Percentiles rank a stretch among this genome's conserved stretches.
These are phyloP conservation scores for Montipora capitata DNA, from an alignment of 92 coral and sea anemone genomes.

Conservation along the genomic window DNA sequence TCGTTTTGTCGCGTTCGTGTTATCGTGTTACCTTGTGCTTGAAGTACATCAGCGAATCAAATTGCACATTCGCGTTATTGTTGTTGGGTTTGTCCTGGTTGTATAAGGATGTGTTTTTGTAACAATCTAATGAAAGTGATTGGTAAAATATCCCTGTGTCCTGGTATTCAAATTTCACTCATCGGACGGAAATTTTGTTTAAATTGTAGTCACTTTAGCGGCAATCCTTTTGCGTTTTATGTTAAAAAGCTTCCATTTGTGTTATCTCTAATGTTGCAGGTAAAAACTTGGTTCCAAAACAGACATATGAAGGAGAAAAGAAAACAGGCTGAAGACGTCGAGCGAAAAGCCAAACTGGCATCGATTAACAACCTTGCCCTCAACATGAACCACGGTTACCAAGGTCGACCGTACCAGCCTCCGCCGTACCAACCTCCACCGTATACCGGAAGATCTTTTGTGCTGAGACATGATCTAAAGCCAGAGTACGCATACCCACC, in stretches of 20 bases:
- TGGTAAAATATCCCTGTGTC: no score
- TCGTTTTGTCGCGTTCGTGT: no score
- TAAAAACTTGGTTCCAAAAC: conserved; percentile 76
- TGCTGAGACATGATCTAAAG: conserved; percentile 37
- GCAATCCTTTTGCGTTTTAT: neutral
- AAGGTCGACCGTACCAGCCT: conserved; percentile 6
- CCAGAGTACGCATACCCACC: conserved; percentile 42
- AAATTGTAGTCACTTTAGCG: no score
- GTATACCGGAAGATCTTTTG: conserved; percentile 38
- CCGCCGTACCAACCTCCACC: neutral
- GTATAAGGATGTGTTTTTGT: no score
- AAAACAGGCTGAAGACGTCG: conserved; percentile 60
- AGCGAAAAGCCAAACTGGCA: conserved; percentile 41
- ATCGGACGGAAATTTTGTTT: no score
- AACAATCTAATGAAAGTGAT: no score
- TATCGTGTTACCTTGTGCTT: no score
- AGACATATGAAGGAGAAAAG: conserved; percentile 71
- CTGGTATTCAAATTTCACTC: no score
- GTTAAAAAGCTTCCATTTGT: neutral
- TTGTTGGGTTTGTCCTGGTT: no score
- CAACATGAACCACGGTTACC: conserved; percentile 35
- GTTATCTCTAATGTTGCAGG: conserved; percentile 8
- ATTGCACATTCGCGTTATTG: no score
- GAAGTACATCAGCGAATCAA: no score
- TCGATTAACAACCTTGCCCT: conserved; percentile 18